phyloP scores from a whole-genome alignment of 2,888 invertebrate genomes.

The Caenorhabditis sp. region DNA sequence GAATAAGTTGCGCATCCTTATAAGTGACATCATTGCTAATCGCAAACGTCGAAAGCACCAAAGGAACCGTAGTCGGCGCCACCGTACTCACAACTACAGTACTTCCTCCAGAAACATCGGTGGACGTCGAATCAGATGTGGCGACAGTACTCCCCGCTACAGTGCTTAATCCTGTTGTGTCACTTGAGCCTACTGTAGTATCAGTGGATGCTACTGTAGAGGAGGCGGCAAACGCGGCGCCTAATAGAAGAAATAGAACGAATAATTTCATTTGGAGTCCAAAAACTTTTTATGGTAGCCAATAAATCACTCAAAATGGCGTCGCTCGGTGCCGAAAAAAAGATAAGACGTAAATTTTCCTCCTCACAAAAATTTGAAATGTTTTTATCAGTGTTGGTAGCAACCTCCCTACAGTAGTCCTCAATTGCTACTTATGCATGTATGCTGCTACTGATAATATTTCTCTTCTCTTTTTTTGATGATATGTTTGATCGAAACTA shows the following conservation, averaged over 20 bases:
- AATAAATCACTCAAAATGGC: neutral
- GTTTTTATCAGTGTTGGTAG: too few relatives aligned
- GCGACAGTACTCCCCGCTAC: neutral
- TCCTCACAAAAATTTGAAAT: too few relatives aligned
- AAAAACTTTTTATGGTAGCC: neutral
- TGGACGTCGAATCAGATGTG: neutral
- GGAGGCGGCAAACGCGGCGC: neutral
- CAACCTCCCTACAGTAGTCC: too few relatives aligned
- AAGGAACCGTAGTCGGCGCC: slow-evolving; percentile 4
- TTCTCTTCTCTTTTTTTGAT: too few relatives aligned
- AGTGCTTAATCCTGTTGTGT: slow-evolving; percentile 5
- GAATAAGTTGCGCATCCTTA: slow-evolving; percentile 19
- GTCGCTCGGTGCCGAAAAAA: neutral
- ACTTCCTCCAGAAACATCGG: neutral
- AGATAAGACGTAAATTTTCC: neutral
- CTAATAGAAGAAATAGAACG: neutral
- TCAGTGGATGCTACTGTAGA: neutral
- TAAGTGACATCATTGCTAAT: slow-evolving; percentile 6
- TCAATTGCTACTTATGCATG: too few relatives aligned
- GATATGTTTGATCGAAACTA: too few relatives aligned
- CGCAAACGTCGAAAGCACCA: slow-evolving; percentile 14
- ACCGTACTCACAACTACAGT: too few relatives aligned
- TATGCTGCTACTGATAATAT: too few relatives aligned
- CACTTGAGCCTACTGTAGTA: neutral
- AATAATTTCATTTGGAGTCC: neutral